A percentile compares a stretch with the other conserved stretches of the same genome.
phyloP scores from a whole-genome alignment of 2,113 vertebrate genomes.

The Pardalotus punctatus region DNA sequence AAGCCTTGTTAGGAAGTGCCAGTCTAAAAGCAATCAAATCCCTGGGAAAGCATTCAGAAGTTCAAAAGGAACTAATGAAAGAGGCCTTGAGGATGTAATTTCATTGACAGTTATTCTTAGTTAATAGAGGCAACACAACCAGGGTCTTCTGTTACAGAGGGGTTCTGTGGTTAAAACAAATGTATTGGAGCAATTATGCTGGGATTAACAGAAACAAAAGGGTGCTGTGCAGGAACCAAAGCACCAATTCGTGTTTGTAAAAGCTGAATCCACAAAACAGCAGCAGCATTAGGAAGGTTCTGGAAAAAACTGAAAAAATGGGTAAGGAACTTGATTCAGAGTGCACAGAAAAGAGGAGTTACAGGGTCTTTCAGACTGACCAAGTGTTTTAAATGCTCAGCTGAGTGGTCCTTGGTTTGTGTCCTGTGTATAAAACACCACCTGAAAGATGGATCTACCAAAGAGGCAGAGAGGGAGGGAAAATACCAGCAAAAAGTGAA shows the following conservation, averaged over 20 bases:
- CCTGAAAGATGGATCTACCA: neutral
- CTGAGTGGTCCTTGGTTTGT: neutral
- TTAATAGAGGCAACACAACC: slow-evolving; percentile 2
- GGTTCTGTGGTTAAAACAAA: neutral
- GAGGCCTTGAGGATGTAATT: slow-evolving; percentile 33
- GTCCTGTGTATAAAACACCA: neutral
- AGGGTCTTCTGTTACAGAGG: neutral
- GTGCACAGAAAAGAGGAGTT: accelerated
- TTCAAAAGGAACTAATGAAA: slow-evolving; percentile 67
- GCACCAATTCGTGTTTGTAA: neutral
- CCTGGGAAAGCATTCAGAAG: slow-evolving; percentile 50
- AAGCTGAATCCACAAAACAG: neutral
- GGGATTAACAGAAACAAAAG: neutral
- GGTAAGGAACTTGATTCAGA: neutral
- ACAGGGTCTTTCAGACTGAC: neutral
- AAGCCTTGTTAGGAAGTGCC: slow-evolving; percentile 50
- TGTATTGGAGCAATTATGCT: neutral
- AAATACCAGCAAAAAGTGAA: neutral
- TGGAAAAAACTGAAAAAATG: neutral
- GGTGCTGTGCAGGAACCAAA: neutral
- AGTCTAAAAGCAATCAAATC: slow-evolving; percentile 57
- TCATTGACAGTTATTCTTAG: slow-evolving; percentile 7
- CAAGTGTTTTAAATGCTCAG: neutral
- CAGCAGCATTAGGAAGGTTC: neutral
- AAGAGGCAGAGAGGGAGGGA: neutral